Conservation (phyloP, 2,797 vertebrate species). For the Enteromius radiatus region DNA sequence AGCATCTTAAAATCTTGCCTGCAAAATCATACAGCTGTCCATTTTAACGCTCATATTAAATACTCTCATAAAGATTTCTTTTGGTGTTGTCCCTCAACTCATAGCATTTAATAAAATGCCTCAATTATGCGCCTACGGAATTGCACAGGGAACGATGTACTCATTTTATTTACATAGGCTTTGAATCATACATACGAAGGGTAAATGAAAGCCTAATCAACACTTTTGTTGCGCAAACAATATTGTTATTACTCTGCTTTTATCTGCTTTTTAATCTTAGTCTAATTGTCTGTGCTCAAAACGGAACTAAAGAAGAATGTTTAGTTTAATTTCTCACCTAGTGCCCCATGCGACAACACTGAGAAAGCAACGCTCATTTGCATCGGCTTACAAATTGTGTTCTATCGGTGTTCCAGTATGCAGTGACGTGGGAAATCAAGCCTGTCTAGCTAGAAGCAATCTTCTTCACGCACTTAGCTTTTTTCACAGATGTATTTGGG, state of each 20-base stretch:
- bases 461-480: slow-evolving; percentile 10
- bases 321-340: slow-evolving; percentile 41
- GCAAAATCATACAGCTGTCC: not conserved
- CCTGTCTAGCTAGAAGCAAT: slow-evolving; percentile 11
- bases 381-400: not conserved
- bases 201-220: slow-evolving; percentile 16
- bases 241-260: slow-evolving; percentile 23
- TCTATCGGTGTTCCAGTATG: not conserved
- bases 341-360: not conserved
- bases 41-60: not conserved
- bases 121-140: not conserved
- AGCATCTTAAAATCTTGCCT: not conserved
- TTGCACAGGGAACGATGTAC: not conserved
- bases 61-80: not conserved
- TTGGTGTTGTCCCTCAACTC: not conserved
- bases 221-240: slow-evolving; percentile 40
- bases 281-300: slow-evolving; percentile 20
- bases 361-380: slow-evolving; percentile 11
- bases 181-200: not conserved
- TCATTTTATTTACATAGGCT: not conserved
- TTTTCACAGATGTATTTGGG: slow-evolving; percentile 26
- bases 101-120: not conserved
- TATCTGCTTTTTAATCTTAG: slow-evolving; percentile 1
- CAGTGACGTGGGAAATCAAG: slow-evolving; percentile 3
- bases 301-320: not conserved